These are phyloP conservation scores for Furcifer pardalis DNA, from an alignment of 2,797 vertebrate genomes.

Conservation along the genomic window DNA sequence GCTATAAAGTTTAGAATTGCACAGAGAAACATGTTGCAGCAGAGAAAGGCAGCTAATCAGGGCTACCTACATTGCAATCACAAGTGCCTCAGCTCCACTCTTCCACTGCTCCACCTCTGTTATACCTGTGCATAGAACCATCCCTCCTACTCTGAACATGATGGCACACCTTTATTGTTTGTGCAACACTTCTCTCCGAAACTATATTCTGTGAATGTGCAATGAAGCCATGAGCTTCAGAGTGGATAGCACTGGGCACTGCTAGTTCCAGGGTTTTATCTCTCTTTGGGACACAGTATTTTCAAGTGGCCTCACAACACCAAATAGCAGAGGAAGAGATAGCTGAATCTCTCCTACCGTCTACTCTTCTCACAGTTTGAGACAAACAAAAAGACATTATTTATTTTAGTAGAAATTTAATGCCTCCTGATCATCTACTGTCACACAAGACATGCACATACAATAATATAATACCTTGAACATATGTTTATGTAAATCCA, in stretches of 20 bases:
- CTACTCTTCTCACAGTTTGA: not conserved
- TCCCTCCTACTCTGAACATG: not conserved
- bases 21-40: not conserved
- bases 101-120: too few species aligned
- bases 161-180: not conserved
- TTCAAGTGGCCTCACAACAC: not conserved
- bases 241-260: not conserved
- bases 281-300: not conserved
- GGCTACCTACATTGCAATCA: not conserved
- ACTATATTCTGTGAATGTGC: not conserved
- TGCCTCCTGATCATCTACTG: not conserved
- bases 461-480: not conserved
- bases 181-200: too few species aligned
- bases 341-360: not conserved
- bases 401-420: not conserved
- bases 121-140: not conserved
- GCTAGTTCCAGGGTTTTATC: not conserved
- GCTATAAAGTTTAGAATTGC: not conserved
- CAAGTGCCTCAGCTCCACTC: not conserved
- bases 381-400: not conserved
- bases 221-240: not conserved
- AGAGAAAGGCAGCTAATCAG: not conserved
- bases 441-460: not conserved
- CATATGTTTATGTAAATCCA: slow-evolving; percentile 37
- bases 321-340: not conserved